Evolutionary conservation across 2,797 vertebrate species (phyloP).

Genomic region (Phylloscopus collybita): DNA sequence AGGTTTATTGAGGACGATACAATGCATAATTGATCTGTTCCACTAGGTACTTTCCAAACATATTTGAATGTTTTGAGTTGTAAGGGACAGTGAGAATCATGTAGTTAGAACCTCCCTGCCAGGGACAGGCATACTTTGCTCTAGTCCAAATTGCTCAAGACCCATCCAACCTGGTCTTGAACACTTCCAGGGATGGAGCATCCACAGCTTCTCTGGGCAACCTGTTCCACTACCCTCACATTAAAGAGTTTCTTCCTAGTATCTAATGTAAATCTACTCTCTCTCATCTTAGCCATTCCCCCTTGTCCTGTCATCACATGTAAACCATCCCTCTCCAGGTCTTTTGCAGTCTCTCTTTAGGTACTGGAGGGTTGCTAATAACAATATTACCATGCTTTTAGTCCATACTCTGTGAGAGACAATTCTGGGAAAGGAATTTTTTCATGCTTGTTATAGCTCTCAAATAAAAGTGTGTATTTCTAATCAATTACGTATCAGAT

Average conservation of each 20-base stretch:
- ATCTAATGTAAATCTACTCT: not conserved
- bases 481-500: not conserved
- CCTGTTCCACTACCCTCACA: not conserved
- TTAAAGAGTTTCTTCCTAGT: not conserved
- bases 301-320: not conserved
- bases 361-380: not conserved
- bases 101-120: accelerated
- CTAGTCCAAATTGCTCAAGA: not conserved
- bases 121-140: not conserved
- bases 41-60: not conserved
- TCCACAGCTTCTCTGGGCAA: not conserved
- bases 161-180: not conserved
- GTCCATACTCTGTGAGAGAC: not conserved
- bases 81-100: not conserved
- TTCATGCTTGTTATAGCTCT: not conserved
- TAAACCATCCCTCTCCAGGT: not conserved
- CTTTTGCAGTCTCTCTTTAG: not conserved
- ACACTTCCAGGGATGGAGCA: not conserved
- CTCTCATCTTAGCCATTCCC: not conserved
- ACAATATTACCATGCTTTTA: not conserved
- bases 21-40: not conserved
- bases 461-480: not conserved
- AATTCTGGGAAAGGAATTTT: not conserved
- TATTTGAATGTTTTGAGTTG: not conserved
- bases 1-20: not conserved